phyloP scores from a whole-genome alignment of 2,888 invertebrate genomes.

The Drosophila prolongata region DNA sequence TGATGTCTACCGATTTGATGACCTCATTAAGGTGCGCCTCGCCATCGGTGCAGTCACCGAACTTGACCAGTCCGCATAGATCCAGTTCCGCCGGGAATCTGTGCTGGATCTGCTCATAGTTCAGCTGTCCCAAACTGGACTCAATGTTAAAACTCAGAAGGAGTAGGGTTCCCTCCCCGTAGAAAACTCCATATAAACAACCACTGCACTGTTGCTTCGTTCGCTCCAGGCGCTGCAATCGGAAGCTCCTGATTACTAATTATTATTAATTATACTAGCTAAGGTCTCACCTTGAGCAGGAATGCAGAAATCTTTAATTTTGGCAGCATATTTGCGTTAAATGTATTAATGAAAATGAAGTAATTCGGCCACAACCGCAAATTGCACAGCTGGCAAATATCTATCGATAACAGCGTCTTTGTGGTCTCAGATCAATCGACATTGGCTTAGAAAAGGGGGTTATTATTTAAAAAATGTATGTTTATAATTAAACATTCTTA shows the following conservation, averaged over 20 bases:
- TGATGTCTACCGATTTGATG: slow-evolving; percentile 90
- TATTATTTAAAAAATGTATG: too few species aligned
- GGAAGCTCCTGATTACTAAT: background rate
- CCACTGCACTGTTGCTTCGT: slow-evolving; percentile 88
- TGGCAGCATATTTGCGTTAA: slow-evolving; percentile 87
- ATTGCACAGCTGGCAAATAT: slow-evolving; percentile 70
- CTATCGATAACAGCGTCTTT: slow-evolving; percentile 18
- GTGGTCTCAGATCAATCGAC: slow-evolving; percentile 6
- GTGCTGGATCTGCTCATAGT: slow-evolving; percentile 85
- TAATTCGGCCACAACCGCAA: slow-evolving; percentile 37
- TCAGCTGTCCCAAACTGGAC: slow-evolving; percentile 85
- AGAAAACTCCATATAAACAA: slow-evolving; percentile 90
- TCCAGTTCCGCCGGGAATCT: slow-evolving; percentile 91
- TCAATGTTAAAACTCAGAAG: slow-evolving; percentile 89
- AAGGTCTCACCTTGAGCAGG: slow-evolving; percentile 88
- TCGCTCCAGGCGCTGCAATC: slow-evolving; percentile 87
- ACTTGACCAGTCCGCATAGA: slow-evolving; percentile 90
- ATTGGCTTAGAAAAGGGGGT: slow-evolving; percentile 8
- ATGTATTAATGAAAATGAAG: slow-evolving; percentile 6
- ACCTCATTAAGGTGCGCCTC: slow-evolving; percentile 88
- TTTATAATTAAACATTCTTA: too few species aligned
- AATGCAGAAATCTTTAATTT: slow-evolving; percentile 90
- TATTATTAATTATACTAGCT: too few species aligned
- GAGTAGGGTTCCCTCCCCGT: slow-evolving; percentile 89
- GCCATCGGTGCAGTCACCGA: slow-evolving; percentile 87